phyloP scores from a whole-genome alignment of 2,888 invertebrate species.

The Erebia palarica region DNA sequence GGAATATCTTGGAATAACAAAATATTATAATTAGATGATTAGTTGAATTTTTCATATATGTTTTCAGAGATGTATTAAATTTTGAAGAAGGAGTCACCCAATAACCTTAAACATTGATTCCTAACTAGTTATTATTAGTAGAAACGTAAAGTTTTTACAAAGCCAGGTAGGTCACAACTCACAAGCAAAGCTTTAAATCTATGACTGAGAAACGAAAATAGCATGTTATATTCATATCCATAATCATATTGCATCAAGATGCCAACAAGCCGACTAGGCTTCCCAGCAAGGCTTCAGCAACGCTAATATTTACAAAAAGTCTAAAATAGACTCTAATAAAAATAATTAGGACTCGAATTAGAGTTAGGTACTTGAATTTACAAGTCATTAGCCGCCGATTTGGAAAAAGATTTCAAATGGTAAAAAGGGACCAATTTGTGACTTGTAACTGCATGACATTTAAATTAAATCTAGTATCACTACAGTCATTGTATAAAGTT shows the following conservation, averaged over 20 bases:
- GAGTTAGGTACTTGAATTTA: neutral
- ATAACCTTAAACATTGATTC: too few relatives aligned
- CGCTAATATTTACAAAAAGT: constrained; percentile 18
- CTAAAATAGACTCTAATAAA: constrained; percentile 2
- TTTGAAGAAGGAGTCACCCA: too few relatives aligned
- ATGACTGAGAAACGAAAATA: neutral
- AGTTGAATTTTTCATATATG: too few relatives aligned
- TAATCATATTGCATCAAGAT: constrained; percentile 16
- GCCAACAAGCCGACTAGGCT: constrained; percentile 4
- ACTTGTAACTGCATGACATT: neutral
- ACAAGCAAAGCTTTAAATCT: neutral
- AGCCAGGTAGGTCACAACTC: neutral
- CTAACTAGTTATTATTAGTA: too few relatives aligned
- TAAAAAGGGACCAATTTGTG: constrained; percentile 5
- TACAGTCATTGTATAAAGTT: too few relatives aligned
- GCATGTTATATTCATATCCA: too few relatives aligned
- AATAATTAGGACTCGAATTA: neutral
- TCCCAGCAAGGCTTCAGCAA: neutral
- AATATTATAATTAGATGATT: too few relatives aligned
- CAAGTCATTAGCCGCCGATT: constrained; percentile 6
- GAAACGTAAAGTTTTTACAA: neutral
- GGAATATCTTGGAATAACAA: too few relatives aligned
- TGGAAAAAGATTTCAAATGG: constrained; percentile 11
- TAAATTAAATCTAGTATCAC: too few relatives aligned
- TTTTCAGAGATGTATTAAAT: too few relatives aligned